Base-by-base conservation (phyloP, 2,797 vertebrate species). In the Corythornis leucogaster region DNA sequence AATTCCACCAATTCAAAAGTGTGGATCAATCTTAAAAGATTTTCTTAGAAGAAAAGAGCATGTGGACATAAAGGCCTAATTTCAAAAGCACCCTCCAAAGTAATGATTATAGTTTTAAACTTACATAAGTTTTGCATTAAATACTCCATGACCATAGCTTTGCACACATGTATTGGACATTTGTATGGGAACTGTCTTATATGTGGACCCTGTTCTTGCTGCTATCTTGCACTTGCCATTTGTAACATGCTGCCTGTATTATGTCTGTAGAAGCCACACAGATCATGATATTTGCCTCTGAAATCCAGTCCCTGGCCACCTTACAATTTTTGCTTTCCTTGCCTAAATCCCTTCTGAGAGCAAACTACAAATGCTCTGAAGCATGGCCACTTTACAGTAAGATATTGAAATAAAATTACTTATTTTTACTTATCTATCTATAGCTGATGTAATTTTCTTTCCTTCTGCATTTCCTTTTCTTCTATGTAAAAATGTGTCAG, bases 81-180 rank as follows among this genome's bases (percentile, higher is more conserved):
- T 94, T 88, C 58, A 89, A 71, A 95, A 88, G 62, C 53, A 73
- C 20, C 9, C 18, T 89, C 51, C 50, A 30, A 82, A 89, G 46
- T 71, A 0, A 63, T 75, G 50, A 89, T 71, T 90, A 77, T 15
- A 54, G 54, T 59, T 93, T 93, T 87, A 88, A 95, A 85, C 50
- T 33, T 57, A 61, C 1, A 0, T 42, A 66, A 82, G 31, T 92
- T 95, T 89, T 90, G 50, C 64, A 68, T 58, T 19, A 64, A 86
- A 42, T 55, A 71, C 54, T 75, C 61, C 24, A 51, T 11, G 22
- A n/a, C 61, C 25, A 35, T 7, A 42, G 55, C 63, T 91, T 77
- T 80, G 51, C 61, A 71, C 59, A 59, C 15, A 18, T 54, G 38
- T 25, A 17, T 61, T 40, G 68, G 54, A n/a, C 33, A 40, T 80